Conservation (phyloP, 2,797 vertebrate species). For the Delichon dasypus region DNA sequence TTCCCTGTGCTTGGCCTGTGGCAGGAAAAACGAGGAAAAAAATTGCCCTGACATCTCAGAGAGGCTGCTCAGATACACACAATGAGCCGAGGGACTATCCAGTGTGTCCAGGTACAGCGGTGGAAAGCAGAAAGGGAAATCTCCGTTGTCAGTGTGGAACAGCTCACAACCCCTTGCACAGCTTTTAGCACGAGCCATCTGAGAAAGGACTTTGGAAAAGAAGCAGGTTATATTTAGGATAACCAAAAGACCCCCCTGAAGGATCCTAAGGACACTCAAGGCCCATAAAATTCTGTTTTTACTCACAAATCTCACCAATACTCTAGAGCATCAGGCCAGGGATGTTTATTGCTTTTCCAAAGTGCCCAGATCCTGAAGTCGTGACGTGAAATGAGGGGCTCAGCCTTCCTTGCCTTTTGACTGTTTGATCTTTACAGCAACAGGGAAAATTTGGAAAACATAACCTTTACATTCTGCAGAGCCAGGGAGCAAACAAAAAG, state of each 20-base stretch:
- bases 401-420: not conserved
- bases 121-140: not conserved
- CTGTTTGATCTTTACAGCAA: slow-evolving; percentile 14
- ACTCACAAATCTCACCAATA: not conserved
- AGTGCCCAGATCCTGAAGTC: not conserved
- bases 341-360: not conserved
- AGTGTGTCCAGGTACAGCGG: accelerated
- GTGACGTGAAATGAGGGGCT: not conserved
- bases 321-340: not conserved
- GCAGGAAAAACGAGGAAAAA: not conserved
- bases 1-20: not conserved
- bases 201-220: not conserved
- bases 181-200: not conserved
- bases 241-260: not conserved
- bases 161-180: accelerated
- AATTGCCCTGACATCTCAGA: not conserved
- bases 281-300: not conserved
- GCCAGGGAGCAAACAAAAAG: slow-evolving; percentile 19
- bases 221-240: not conserved
- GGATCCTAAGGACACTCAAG: not conserved
- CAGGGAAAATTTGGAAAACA: slow-evolving; percentile 1
- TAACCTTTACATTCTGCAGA: slow-evolving; percentile 21
- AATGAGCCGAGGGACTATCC: not conserved
- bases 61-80: not conserved
- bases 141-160: not conserved